Evolutionary conservation across 2,113 vertebrate genomes (phyloP).

Genomic region (Forbesichthys agassizii): DNA sequence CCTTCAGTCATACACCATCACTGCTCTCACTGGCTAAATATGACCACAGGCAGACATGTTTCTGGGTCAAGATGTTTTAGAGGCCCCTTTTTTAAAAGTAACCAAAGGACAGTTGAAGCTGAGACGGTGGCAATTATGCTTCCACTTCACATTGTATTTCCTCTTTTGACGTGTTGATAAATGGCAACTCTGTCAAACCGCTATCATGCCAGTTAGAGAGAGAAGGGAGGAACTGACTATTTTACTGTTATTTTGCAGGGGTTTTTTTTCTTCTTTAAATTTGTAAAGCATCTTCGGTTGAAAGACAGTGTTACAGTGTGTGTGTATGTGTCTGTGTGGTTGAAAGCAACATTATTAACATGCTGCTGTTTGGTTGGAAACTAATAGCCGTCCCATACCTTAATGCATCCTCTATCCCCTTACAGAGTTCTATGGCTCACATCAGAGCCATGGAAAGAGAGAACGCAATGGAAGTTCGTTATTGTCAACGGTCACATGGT

Average conservation of each 20-base stretch:
- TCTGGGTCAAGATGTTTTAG: conserved; percentile 59
- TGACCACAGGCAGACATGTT: conserved; percentile 56
- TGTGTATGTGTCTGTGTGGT: too few relatives aligned
- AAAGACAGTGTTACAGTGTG: neutral
- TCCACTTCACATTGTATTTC: conserved; percentile 54
- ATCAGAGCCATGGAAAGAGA: too few relatives aligned
- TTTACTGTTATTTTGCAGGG: conserved; percentile 14
- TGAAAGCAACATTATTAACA: too few relatives aligned
- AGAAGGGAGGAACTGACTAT: conserved; percentile 14
- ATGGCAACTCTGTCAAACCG: conserved; percentile 59
- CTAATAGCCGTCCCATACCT: too few relatives aligned
- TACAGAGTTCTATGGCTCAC: too few relatives aligned
- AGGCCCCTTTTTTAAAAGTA: conserved; percentile 42
- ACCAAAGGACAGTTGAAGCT: conserved; percentile 31
- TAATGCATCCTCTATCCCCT: too few relatives aligned
- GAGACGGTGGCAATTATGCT: conserved; percentile 45
- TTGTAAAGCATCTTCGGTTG: conserved; percentile 16
- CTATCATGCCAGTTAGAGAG: conserved; percentile 47
- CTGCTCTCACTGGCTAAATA: conserved; percentile 70
- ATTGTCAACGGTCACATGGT: too few relatives aligned
- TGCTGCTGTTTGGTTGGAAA: too few relatives aligned
- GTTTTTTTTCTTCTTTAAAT: conserved; percentile 23
- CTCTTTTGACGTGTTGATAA: conserved; percentile 58
- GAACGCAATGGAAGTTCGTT: too few relatives aligned
- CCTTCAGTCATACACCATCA: conserved; percentile 76